A percentile compares a stretch with the other conserved stretches of the same genome.
phyloP scores from a whole-genome alignment of 2,888 invertebrate genomes.

The Strigamia maritima region DNA sequence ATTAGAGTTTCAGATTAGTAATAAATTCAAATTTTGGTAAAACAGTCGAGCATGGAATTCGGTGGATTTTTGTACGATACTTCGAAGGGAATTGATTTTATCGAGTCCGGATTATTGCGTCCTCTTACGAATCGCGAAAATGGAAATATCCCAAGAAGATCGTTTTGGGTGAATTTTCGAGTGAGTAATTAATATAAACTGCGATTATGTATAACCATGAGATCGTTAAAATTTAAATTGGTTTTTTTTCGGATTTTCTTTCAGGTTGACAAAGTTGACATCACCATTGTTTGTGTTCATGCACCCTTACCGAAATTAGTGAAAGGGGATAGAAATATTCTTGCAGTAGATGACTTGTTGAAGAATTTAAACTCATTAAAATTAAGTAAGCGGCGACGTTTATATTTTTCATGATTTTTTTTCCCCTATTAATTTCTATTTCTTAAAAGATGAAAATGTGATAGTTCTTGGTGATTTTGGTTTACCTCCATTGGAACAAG shows the following conservation, averaged over 20 bases:
- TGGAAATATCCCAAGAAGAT: background rate
- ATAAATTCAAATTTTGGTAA: background rate
- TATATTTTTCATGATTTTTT: background rate
- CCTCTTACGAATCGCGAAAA: slow-evolving; percentile 37
- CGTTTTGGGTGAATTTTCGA: slow-evolving; percentile 38
- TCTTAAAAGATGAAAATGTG: slow-evolving; percentile 36
- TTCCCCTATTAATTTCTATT: background rate
- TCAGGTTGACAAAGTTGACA: slow-evolving; percentile 42
- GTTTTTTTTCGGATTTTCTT: slow-evolving; percentile 35
- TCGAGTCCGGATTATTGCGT: slow-evolving; percentile 41
- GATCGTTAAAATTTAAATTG: too few species aligned
- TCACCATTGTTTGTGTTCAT: slow-evolving; percentile 42
- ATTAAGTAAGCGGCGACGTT: background rate
- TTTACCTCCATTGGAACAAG: slow-evolving; percentile 36
- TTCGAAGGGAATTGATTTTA: slow-evolving; percentile 43
- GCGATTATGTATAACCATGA: too few species aligned
- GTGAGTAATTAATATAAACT: too few species aligned
- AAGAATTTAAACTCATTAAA: background rate
- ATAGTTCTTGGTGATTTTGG: slow-evolving; percentile 37
- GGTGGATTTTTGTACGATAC: slow-evolving; percentile 44
- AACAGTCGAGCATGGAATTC: slow-evolving; percentile 4
- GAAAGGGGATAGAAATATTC: background rate
- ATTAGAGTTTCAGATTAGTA: background rate
- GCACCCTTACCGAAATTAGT: background rate
- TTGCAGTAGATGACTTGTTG: background rate